phyloP scores from a whole-genome alignment of 2,113 vertebrate genomes.

The Rhagologus leucostigma region DNA sequence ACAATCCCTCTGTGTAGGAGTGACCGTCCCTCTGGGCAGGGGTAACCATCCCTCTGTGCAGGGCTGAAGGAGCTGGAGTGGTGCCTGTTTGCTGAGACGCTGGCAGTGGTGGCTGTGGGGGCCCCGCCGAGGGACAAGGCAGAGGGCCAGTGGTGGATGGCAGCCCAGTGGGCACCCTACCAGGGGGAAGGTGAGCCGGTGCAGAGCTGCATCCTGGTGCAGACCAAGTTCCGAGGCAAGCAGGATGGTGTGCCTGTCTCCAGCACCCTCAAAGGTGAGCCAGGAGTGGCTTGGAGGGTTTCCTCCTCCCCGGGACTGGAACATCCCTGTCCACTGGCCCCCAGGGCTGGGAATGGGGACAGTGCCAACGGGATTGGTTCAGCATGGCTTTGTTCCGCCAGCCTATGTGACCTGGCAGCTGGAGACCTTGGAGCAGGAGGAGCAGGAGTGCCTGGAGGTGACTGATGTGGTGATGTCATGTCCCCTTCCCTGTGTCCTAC shows the following conservation, averaged over 20 bases:
- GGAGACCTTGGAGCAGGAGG: conserved; percentile 55
- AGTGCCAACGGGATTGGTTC: background rate
- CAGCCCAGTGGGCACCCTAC: conserved; percentile 65
- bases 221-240: conserved; percentile 68
- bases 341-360: background rate
- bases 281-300: too few species aligned
- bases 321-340: background rate
- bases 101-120: conserved; percentile 70
- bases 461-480: background rate
- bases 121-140: conserved; percentile 17
- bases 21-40: background rate
- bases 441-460: conserved; percentile 29
- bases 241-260: conserved; percentile 71
- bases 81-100: conserved; percentile 76
- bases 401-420: conserved; percentile 12
- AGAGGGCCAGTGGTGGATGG: conserved; percentile 74
- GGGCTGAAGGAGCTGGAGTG: conserved; percentile 68
- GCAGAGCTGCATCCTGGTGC: conserved; percentile 73
- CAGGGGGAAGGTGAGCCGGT: background rate
- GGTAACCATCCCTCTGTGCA: background rate
- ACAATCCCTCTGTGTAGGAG: background rate
- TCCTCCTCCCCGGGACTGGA: background rate
- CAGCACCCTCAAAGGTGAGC: conserved; percentile 79
- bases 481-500: background rate
- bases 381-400: background rate